phyloP scores from a whole-genome alignment of 2,113 vertebrate genomes.

The Urocolius indicus region DNA sequence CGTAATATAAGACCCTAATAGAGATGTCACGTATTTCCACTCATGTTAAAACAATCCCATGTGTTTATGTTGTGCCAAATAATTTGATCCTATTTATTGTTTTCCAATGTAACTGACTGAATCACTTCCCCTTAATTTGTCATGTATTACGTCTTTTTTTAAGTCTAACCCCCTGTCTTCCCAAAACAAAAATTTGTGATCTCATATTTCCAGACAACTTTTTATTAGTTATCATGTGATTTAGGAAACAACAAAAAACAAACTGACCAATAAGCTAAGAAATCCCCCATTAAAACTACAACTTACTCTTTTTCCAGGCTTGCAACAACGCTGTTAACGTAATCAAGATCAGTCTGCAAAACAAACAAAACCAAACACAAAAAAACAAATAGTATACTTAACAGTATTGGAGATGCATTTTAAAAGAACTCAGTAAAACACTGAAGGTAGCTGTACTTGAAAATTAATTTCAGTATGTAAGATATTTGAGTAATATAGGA shows the following conservation, averaged over 20 bases:
- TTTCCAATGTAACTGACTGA: background rate
- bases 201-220: background rate
- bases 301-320: conserved; percentile 97
- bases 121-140: background rate
- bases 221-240: background rate
- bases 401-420: background rate
- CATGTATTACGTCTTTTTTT: background rate
- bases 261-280: background rate
- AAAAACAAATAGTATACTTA: background rate
- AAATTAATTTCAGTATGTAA: background rate
- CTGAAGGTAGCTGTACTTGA: background rate
- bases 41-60: background rate
- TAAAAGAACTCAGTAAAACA: background rate
- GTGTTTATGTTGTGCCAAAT: background rate
- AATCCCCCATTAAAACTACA: background rate
- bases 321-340: conserved; percentile 89
- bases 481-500: background rate
- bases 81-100: conserved; percentile 6
- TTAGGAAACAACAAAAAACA: background rate
- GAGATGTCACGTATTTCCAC: background rate
- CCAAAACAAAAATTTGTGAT: background rate
- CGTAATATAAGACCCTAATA: background rate
- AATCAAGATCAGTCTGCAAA: conserved; percentile 90
- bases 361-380: conserved; percentile 12
- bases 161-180: background rate